These are phyloP conservation scores for Drosophila aldrichi DNA, from an alignment of 2,888 invertebrate species.

Conservation along the genomic window DNA sequence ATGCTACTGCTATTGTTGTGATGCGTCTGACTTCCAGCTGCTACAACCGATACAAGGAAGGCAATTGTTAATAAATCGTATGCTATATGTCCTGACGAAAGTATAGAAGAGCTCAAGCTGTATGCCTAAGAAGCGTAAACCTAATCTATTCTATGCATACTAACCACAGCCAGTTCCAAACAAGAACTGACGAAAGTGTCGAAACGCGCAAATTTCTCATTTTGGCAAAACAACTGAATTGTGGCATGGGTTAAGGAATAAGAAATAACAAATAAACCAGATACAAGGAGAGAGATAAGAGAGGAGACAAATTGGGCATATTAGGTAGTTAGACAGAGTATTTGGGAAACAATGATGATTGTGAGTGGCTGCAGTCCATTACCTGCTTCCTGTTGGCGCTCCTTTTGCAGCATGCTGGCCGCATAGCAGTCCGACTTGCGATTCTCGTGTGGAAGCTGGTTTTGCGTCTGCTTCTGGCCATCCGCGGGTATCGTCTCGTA, in stretches of 20 bases:
- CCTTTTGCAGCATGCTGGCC: conserved; percentile 82
- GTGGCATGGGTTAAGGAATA: conserved; percentile 37
- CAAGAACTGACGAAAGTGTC: conserved; percentile 79
- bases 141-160: conserved; percentile 49
- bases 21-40: conserved; percentile 36
- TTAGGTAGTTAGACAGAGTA: conserved; percentile 42
- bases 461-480: conserved; percentile 48
- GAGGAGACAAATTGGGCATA: conserved; percentile 59
- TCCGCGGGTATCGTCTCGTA: conserved; percentile 87
- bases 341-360: conserved; percentile 7
- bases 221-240: conserved; percentile 82
- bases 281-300: conserved; percentile 67
- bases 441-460: conserved; percentile 74
- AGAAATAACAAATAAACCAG: conserved; percentile 24
- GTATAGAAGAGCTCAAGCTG: background rate
- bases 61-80: conserved; percentile 4
- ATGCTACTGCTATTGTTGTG: conserved; percentile 28
- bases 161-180: conserved; percentile 83
- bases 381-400: conserved; percentile 82
- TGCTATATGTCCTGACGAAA: background rate
- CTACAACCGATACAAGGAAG: conserved; percentile 11
- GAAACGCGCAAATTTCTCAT: conserved; percentile 80
- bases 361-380: conserved; percentile 7
- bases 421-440: conserved; percentile 85
- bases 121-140: conserved; percentile 11